Evolutionary conservation across 2,888 invertebrate genomes (phyloP), one percentile per base, ranked within the genome.

Genomic region (Tenthredo mesomela): DNA sequence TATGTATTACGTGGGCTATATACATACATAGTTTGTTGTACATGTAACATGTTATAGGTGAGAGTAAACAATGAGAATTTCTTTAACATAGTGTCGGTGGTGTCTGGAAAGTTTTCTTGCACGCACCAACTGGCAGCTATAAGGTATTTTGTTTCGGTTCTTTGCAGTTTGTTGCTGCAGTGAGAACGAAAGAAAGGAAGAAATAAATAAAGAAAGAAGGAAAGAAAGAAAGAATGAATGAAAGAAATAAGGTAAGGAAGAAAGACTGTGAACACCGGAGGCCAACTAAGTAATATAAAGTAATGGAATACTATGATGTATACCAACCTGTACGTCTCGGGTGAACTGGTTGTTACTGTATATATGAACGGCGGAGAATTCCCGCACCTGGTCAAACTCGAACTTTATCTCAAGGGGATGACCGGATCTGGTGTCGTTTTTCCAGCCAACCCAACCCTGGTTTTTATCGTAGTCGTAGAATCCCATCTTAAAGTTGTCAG

Each of bases 401-500:
- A 97, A 96, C 84, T 94, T 95, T 88, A 97, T 95, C 89, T 96
- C 95, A 0, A 96, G 95, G 2, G 96, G 95, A 87, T 94, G 94
- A 71, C 94, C 94, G 67, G 93, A 94, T 4, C 96, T 94, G 1
- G 96, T 95, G 91, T 97, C 97, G 92, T 97, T 97, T 90, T 96
- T 95, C 98, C 98, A 98, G 10, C 98, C 98, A 50, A 98, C 96
- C 98, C 98, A 98, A 82, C 97, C 97, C 89, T 97, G 96, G 25
- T 89, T 89, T 2, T 90, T 88, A 86, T 90, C 91, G 84, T 91
- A 89, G 84, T 93, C 96, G 92, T 95, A 95, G 90, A 95, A 95
- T 85, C 95, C 95, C 89, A 94, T 93, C 91, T 96, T 95, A 92
- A 96, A 96, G 93, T 96, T 96, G 89, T 97, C 96, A 0, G 96